Base-by-base conservation (phyloP, 2,797 vertebrate genomes). In the Ibycter americanus region DNA sequence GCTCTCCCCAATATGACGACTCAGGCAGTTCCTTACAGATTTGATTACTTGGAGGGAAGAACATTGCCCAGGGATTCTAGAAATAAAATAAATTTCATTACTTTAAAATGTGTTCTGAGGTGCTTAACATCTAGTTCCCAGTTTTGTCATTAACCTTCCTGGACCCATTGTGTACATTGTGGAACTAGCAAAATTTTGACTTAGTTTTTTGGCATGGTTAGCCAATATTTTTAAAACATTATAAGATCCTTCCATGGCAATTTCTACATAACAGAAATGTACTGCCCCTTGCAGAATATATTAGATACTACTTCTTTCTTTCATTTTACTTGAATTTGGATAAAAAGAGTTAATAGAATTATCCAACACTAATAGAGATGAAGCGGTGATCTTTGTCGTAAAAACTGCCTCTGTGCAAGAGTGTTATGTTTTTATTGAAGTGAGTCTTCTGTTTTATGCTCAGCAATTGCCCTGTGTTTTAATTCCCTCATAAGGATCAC, bases 391-490 rank as follows among this genome's bases (percentile, higher is more conserved):
- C 40, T 22, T 73, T 18, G 23, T 65, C 65, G 21, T 80, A 89
- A 94, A 96, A 94, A 26, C 46, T 78, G 55, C 42, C 74, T 76
- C 58, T 62, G 40, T 87, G 72, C 49, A 89, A 59, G 76, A 76
- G 54, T 25, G 42, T 66, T 91, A 8, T 54, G 40, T 52, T 93
- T 96, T 90, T 87, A 82, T 82, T 87, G 73, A 95, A 71, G 26
- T 36, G n/a, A 89, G 32, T 83, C 36, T 80, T 94, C 62, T 90
- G 40, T 58, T 93, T 94, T 92, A 91, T 90, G 32, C 56, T 62
- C 61, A 88, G 61, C 68, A 80, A 77, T 74, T 90, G 85, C 67
- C 90, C 88, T 59, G 31, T 77, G 36, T 83, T 93, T 97, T 96
- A 93, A 96, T 93, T 95, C 49, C 79, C 63, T 94, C 86, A 38